Evolutionary conservation across 1,140 invertebrate genomes (phyloP).

Genomic region (Phortica variegata): DNA sequence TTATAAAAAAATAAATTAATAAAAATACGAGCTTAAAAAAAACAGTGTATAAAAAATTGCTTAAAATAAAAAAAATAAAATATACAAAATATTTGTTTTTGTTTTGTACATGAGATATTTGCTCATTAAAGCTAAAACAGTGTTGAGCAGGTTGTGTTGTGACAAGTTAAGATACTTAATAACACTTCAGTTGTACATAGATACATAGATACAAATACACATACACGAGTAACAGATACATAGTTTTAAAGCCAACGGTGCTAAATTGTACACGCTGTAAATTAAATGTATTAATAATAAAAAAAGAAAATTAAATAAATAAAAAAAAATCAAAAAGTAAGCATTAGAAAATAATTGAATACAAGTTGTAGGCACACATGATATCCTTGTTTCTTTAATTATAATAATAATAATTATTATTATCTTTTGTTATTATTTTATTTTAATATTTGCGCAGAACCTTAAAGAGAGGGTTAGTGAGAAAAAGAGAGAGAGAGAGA

Average conservation of each 20-base stretch:
- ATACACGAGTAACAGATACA: conserved; percentile 8
- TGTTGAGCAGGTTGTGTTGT: too few species aligned
- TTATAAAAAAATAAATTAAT: too few species aligned
- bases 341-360: conserved; percentile 13
- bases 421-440: conserved; percentile 2
- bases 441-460: conserved; percentile 12
- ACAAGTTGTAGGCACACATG: conserved; percentile 19
- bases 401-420: too few species aligned
- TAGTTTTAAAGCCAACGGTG: background rate
- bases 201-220: conserved; percentile 15
- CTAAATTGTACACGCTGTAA: background rate
- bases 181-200: conserved; percentile 5
- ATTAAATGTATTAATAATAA: conserved; percentile 4
- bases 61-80: too few species aligned
- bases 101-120: too few species aligned
- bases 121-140: too few species aligned
- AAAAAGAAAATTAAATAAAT: background rate
- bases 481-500: too few species aligned
- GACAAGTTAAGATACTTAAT: too few species aligned
- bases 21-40: too few species aligned
- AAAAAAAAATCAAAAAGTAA: conserved; percentile 8
- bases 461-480: conserved; percentile 2
- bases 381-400: conserved; percentile 29
- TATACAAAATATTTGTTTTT: too few species aligned
- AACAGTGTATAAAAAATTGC: too few species aligned